Base-by-base conservation (phyloP, 2,888 invertebrate species). In the Chrysolina americana region DNA sequence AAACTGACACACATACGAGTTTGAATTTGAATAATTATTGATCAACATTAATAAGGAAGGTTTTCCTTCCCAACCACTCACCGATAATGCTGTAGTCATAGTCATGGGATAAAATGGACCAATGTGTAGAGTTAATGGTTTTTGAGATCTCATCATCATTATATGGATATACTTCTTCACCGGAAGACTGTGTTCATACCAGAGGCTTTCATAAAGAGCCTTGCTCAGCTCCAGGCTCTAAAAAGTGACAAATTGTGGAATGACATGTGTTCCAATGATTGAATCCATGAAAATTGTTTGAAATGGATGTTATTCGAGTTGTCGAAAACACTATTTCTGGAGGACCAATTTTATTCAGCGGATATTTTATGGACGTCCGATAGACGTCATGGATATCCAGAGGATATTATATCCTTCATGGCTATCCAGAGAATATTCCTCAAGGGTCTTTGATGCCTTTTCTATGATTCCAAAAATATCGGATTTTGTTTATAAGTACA, bases 71-170 rank as follows among this genome's bases (percentile, higher is more conserved):
- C 1, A 15, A 11, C 8, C 8, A 44, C 68, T 68, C 10, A 68
- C 68, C 36, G 68, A 53, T 17, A 68, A 19, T 17, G 53, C 53
- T 21, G 68, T 83, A 21, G 78, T 71, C 17, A 79, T 81, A 6
- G 82, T 81, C 82, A 83, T 83, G 3, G 75, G 53, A 63, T 80
- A 82, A 76, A 83, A 82, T 4, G 81, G 78, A 15, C 83, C 83
- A 23, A 83, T 80, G 1, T 77, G 76, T 59, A 83, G 44, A n/a
- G 74, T 77, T 28, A 83, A 62, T 9, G 81, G 80, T 21, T 56
- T 80, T 71, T 83, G 82, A 0, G 79, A 71, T 73, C 82, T 76
- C 70, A 81, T 62, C 74, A 83, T 81, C 19, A 83, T 75, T 19
- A 81, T 62, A 13, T 70, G 28, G 41, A 82, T 70, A 0, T 73